Evolutionary conservation across 2,113 vertebrate genomes (phyloP).

Genomic region (Catharus bicknelli): DNA sequence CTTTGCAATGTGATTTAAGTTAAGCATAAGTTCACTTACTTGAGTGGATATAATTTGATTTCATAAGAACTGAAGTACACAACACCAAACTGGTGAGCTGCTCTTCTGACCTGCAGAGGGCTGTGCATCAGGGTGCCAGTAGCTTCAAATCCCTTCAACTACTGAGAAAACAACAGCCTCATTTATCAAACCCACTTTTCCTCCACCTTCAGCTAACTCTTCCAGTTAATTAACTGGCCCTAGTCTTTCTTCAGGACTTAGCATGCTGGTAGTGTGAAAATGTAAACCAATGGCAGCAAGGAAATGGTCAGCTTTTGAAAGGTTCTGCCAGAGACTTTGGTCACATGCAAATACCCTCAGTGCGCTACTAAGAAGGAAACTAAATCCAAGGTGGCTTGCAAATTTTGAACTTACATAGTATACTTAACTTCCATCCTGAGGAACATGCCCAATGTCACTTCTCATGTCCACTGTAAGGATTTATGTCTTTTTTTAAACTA

Average conservation of each 20-base stretch:
- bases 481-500: not conserved
- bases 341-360: not conserved
- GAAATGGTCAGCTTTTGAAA: not conserved
- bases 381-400: not conserved
- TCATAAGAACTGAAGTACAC: not conserved
- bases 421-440: not conserved
- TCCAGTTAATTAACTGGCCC: constrained; percentile 23
- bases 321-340: not conserved
- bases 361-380: not conserved
- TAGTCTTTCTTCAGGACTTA: not conserved
- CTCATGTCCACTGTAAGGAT: not conserved
- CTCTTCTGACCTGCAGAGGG: not conserved
- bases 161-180: not conserved
- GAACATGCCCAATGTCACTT: not conserved
- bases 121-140: not conserved
- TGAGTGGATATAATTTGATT: constrained; percentile 42
- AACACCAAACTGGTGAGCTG: not conserved
- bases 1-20: constrained; percentile 40
- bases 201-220: not conserved
- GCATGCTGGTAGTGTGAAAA: not conserved
- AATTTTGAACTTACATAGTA: not conserved
- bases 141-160: not conserved
- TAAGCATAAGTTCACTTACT: constrained; percentile 42
- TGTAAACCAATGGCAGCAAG: not conserved
- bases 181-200: not conserved